phyloP scores from a whole-genome alignment of 2,797 vertebrate species.

The Strix occidentalis region DNA sequence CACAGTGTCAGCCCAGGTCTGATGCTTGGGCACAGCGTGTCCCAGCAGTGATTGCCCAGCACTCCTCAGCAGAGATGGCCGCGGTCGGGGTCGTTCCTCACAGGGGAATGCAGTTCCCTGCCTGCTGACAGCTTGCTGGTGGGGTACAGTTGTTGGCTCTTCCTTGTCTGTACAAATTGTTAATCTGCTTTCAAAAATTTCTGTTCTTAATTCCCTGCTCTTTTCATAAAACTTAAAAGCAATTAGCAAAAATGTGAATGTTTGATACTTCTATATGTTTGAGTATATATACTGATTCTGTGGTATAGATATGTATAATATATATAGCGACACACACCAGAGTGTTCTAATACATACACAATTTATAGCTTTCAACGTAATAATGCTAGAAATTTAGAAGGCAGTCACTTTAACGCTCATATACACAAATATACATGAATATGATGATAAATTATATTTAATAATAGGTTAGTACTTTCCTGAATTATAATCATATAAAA shows the following conservation, averaged over 20 bases:
- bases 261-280: not conserved
- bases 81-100: rapidly evolving
- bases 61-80: not conserved
- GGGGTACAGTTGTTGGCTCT: not conserved
- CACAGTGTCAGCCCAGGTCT: not conserved
- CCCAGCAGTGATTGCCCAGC: not conserved
- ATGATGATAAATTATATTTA: not conserved
- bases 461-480: not conserved
- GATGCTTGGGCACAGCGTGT: not conserved
- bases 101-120: not conserved
- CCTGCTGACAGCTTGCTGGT: not conserved
- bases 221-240: not conserved
- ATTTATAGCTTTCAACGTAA: slow-evolving; percentile 9
- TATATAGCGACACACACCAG: not conserved
- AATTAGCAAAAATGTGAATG: not conserved
- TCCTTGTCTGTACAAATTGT: not conserved
- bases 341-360: not conserved
- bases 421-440: not conserved
- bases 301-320: not conserved
- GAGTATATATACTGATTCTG: not conserved
- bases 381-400: not conserved
- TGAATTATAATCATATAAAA: not conserved
- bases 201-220: not conserved
- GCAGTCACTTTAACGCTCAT: not conserved
- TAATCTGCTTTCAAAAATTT: not conserved